phyloP scores from a whole-genome alignment of 2,888 invertebrate species.

The Petrolisthes cinctipes region DNA sequence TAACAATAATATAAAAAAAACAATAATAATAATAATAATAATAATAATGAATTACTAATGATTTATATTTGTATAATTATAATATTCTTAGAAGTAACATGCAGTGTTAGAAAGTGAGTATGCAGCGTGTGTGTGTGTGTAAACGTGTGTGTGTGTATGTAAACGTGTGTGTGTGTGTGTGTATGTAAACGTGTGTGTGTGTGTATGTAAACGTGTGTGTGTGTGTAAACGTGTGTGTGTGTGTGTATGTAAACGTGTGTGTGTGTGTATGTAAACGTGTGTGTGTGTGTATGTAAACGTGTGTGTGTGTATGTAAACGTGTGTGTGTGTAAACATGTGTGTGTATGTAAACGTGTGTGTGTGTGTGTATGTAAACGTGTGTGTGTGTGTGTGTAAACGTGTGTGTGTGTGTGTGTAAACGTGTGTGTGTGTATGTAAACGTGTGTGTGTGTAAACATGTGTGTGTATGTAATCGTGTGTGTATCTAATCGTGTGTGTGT shows the following conservation, averaged over 20 bases:
- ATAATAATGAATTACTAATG: too few relatives aligned
- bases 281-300: background rate
- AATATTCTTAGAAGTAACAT: too few relatives aligned
- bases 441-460: background rate
- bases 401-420: background rate
- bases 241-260: background rate
- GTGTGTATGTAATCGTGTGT: background rate
- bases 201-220: background rate
- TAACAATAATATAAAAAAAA: too few relatives aligned
- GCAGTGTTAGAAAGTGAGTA: background rate
- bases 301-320: background rate
- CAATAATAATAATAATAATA: too few relatives aligned
- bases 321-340: background rate
- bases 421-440: background rate
- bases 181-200: background rate
- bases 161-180: background rate
- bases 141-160: background rate
- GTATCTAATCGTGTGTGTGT: background rate
- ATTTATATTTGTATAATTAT: too few relatives aligned
- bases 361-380: background rate
- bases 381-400: background rate
- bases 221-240: background rate
- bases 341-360: background rate
- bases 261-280: background rate
- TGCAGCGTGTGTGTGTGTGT: background rate